Conservation (phyloP, 2,888 invertebrate species). For the Linnaemya vulpina region DNA sequence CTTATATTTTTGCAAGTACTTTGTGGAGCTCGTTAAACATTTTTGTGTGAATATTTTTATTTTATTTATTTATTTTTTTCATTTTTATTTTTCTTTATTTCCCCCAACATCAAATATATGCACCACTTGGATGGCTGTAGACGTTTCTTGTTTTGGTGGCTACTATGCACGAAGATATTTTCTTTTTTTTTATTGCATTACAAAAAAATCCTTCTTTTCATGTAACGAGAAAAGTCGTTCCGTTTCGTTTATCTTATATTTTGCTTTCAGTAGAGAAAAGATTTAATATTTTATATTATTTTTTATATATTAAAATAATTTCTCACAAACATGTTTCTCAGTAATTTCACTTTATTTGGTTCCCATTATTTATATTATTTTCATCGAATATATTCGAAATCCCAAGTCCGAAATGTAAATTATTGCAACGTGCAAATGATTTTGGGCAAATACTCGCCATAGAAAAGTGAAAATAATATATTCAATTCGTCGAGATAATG, state of each 20-base stretch:
- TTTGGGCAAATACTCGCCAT: no score
- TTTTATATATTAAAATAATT: neutral
- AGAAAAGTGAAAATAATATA: no score
- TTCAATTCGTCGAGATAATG: no score
- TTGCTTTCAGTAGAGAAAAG: slow-evolving; percentile 10
- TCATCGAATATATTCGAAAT: neutral
- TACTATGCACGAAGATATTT: slow-evolving; percentile 44
- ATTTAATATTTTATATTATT: neutral
- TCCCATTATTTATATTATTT: neutral
- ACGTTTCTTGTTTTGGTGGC: slow-evolving; percentile 48
- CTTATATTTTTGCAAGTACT: slow-evolving; percentile 78
- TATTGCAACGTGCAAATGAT: neutral
- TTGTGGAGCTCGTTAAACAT: slow-evolving; percentile 80
- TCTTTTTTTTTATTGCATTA: neutral
- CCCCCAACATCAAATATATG: slow-evolving; percentile 2
- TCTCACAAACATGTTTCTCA: neutral
- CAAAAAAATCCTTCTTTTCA: slow-evolving; percentile 41
- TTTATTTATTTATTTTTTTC: slow-evolving; percentile 67
- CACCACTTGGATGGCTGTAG: slow-evolving; percentile 51
- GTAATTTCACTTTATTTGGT: neutral
- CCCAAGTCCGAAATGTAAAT: neutral
- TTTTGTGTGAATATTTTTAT: slow-evolving; percentile 76
- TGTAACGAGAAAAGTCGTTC: slow-evolving; percentile 76
- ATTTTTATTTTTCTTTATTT: slow-evolving; percentile 63
- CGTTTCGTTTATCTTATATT: slow-evolving; percentile 78